These are phyloP conservation scores for Setophaga coronata DNA, from an alignment of 2,113 vertebrate species.

Conservation along the genomic window DNA sequence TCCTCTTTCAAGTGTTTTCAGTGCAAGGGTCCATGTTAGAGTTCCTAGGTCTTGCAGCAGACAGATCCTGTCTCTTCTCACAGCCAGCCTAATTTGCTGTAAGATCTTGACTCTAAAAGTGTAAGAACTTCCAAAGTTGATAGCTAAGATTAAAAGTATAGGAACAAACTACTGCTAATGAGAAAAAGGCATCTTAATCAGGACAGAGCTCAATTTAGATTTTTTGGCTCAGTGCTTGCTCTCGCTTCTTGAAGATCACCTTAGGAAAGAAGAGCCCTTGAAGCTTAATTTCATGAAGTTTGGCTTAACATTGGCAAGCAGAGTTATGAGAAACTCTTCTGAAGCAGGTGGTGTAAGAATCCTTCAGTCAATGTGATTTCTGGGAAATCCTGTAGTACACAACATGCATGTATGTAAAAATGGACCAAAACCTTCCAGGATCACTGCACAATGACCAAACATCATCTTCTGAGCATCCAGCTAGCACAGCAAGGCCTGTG, in stretches of 20 bases:
- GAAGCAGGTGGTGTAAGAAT: background rate
- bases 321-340: background rate
- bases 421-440: background rate
- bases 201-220: background rate
- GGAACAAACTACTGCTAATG: background rate
- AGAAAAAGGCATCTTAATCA: background rate
- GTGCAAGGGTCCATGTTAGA: background rate
- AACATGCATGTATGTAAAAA: accelerated
- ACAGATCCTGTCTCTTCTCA: background rate
- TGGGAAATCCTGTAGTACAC: background rate
- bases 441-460: background rate
- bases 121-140: background rate
- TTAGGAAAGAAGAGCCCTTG: background rate
- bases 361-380: background rate
- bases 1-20: background rate
- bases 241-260: background rate
- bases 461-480: background rate
- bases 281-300: background rate
- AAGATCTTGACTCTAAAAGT: background rate
- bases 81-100: background rate
- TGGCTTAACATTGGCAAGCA: background rate
- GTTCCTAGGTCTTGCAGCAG: background rate
- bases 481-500: background rate
- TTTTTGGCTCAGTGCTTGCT: background rate
- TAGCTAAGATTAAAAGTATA: background rate